Evolutionary conservation across 2,797 vertebrate genomes (phyloP).

Genomic region (Diplodus puntazzo): DNA sequence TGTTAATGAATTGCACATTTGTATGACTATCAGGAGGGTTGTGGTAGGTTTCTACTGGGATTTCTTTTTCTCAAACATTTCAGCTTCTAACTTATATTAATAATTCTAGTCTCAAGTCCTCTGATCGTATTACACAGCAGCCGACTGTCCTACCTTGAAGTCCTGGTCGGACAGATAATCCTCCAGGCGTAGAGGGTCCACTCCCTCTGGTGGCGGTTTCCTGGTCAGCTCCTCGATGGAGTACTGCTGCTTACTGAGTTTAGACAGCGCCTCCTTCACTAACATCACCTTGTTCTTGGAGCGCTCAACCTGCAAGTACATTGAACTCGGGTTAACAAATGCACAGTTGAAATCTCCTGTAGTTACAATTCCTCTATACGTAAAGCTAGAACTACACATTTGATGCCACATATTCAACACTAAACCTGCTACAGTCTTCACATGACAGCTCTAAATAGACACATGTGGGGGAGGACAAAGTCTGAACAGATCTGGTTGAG

Average conservation of each 20-base stretch:
- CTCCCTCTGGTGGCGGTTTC: constrained; percentile 86
- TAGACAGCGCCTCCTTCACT: constrained; percentile 85
- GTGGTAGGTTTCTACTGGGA: background rate
- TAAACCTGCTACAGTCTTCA: background rate
- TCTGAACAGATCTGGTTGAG: constrained; percentile 16
- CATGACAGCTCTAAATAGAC: constrained; percentile 5
- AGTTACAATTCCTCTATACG: background rate
- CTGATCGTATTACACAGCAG: background rate
- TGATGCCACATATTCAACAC: background rate
- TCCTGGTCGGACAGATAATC: constrained; percentile 87
- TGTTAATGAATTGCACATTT: background rate
- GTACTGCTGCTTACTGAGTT: constrained; percentile 86
- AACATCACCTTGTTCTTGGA: constrained; percentile 83
- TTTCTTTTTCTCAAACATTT: background rate
- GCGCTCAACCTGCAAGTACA: constrained; percentile 65
- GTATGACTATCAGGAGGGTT: background rate
- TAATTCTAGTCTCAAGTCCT: too few relatives aligned
- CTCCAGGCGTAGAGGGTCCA: constrained; percentile 87
- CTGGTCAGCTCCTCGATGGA: constrained; percentile 85
- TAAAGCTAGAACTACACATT: too few relatives aligned
- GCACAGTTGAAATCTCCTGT: background rate
- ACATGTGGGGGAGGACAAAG: background rate
- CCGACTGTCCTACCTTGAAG: constrained; percentile 80
- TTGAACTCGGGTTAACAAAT: background rate
- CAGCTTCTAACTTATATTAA: background rate